Evolutionary conservation across 2,113 vertebrate species (phyloP), one percentile per base, ranked within the genome.

Genomic region (Embiotoca jacksoni): DNA sequence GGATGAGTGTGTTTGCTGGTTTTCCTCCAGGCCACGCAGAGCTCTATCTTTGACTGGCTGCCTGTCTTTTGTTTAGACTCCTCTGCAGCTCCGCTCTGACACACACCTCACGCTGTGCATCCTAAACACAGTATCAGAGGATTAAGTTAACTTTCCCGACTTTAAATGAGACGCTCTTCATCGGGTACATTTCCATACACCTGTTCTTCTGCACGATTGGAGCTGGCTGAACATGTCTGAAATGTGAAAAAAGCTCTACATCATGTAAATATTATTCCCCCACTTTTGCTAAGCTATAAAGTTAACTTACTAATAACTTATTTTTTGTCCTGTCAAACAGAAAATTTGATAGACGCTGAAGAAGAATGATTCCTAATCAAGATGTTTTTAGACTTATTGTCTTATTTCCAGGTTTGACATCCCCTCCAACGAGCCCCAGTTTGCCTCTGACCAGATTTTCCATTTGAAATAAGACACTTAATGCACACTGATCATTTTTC

Each of bases 81-180:
- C 47, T 82, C 85, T 88, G 23, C 76, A 65, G 82, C 86, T 84
- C 78, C 3, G 63, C 56, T 72, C 80, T 54, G 72, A 87, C 85
- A 86, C 83, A 81, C 75, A 78, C 70, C 80, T 82, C 89, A 88
- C 16, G 84, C 87, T 88, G 89, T 73, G 88, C 86, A 86, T 89
- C 81, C 78, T 69, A 87, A 89, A 80, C 94, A 81, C 79, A 83
- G 57, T 81, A 88, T 83, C 81, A 89, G 73, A 89, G 74, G 76
- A 89, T 87, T 76, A 86, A 74, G 69, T 87, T 88, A 75, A 85
- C 89, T 84, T 84, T 70, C 44, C 70, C 8, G 46, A 84, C 88
- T 87, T 87, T 66, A 71, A 80, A 87, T 62, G 61, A 80, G 80
- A 49, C 64, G 65, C 35, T 83, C 72, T 85, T 80, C 37, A 74